Conservation (phyloP, 92 coral and sea anemone genomes). For the Epizoanthus scotinus region DNA sequence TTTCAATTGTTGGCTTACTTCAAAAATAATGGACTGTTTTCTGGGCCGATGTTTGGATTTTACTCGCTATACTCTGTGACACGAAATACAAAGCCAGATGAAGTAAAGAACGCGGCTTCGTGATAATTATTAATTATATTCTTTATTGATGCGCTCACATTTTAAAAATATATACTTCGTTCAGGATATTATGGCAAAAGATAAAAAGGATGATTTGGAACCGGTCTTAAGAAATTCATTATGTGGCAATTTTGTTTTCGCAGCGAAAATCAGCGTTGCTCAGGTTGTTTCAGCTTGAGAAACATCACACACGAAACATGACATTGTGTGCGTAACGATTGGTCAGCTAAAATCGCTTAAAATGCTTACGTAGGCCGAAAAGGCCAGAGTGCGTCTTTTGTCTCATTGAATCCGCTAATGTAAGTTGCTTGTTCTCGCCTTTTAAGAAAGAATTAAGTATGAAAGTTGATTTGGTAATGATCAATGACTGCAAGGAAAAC, state of each 20-base stretch:
- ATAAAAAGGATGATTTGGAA: not conserved
- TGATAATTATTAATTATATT: slow-evolving; percentile 13
- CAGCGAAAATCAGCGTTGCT: not conserved
- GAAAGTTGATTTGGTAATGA: slow-evolving; percentile 22
- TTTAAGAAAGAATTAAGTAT: slow-evolving; percentile 9
- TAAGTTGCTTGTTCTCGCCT: slow-evolving; percentile 13
- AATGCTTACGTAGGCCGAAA: not conserved
- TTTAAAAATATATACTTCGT: slow-evolving; percentile 17
- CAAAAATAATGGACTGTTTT: not conserved
- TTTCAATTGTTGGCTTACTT: slow-evolving; percentile 1
- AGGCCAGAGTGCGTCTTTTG: not conserved
- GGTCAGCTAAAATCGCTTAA: not conserved
- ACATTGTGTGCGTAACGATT: not conserved
- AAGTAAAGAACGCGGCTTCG: slow-evolving; percentile 18
- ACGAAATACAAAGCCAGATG: slow-evolving; percentile 1
- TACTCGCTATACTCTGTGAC: not conserved
- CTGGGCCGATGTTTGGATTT: not conserved
- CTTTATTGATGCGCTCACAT: slow-evolving; percentile 31
- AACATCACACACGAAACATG: not conserved
- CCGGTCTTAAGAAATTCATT: not conserved
- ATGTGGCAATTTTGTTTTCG: not conserved
- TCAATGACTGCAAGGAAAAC: not conserved
- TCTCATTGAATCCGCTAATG: slow-evolving; percentile 22
- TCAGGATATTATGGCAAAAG: not conserved
- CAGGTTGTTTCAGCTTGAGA: not conserved